Evolutionary conservation across 2,888 invertebrate genomes (phyloP), one percentile per base, ranked within the genome.

Genomic region (Drosophila nr. perissopoda): DNA sequence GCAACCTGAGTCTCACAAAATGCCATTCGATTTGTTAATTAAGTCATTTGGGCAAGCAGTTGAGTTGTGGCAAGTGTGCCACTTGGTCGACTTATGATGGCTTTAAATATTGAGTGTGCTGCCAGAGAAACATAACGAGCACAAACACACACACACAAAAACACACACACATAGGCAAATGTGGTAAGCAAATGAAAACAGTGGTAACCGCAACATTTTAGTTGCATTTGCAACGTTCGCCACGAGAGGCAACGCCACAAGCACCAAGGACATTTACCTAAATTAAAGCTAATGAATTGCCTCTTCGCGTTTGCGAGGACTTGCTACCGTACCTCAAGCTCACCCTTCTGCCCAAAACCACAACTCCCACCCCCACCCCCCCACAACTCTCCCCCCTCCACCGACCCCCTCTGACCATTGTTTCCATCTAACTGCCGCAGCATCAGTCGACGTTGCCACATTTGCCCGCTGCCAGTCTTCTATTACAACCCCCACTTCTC

Each of bases 261-360:
- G 88, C 74, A 90, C 90, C 90, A 90, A 87, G 90, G 87, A 87
- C 87, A 87, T 87, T 87, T 87, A 87, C 87, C 90, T 90, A 87
- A 87, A 87, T 87, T 87, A 87, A 87, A 87, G 87, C 90, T 87
- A 87, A 87, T 87, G 87, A 87, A 87, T 87, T 87, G 87, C 87
- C 87, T 87, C 89, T 90, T 87, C 74, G 90, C 75, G 73, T 68
- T 73, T 65, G 71, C 68, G 82, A 89, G 70, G 72, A 68, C 86
- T 77, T 66, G 63, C 65, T 31, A 38, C 77, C 58, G 53, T 54
- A n/a, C 76, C 45, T 40, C 27, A 25, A 29, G 27, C 36, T 8
- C 27, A n/a, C 16, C 11, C 49, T 31, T 6, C 27, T n/a, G 36
- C n/a, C 21, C 0, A 21, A 11, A 25, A 4, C 25, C 7, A 21